phyloP scores from a whole-genome alignment of 1,140 invertebrate species.

The Drosophila varians region DNA sequence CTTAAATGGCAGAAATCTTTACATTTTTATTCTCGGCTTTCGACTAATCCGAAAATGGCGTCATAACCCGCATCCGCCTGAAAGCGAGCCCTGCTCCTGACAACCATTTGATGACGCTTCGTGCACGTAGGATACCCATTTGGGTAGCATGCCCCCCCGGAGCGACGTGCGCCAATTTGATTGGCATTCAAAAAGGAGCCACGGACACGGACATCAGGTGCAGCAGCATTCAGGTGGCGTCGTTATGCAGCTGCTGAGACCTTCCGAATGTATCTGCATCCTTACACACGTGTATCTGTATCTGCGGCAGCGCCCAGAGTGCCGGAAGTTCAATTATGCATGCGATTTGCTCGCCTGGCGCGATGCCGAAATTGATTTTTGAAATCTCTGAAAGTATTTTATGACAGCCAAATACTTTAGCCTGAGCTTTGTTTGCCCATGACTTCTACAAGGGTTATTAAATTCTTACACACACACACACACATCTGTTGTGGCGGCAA shows the following conservation, averaged over 20 bases:
- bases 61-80: constrained; percentile 32
- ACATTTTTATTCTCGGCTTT: neutral
- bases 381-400: constrained; percentile 32
- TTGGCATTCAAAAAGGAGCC: constrained; percentile 61
- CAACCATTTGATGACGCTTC: constrained; percentile 62
- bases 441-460: constrained; percentile 9
- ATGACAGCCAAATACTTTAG: constrained; percentile 3
- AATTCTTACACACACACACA: constrained; percentile 13
- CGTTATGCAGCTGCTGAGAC: constrained; percentile 13
- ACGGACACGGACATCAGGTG: constrained; percentile 8
- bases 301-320: neutral
- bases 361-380: constrained; percentile 36
- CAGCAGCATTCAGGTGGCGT: constrained; percentile 15
- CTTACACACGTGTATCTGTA: neutral
- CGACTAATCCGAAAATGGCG: constrained; percentile 64
- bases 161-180: constrained; percentile 74
- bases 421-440: constrained; percentile 12
- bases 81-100: constrained; percentile 35
- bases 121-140: constrained; percentile 10
- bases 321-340: constrained; percentile 71
- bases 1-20: neutral
- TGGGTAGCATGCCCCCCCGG: constrained; percentile 42
- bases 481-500: constrained; percentile 1
- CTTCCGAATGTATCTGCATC: constrained; percentile 9
- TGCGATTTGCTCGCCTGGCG: constrained; percentile 45